Conservation (phyloP, 2,888 invertebrate genomes). For the Mythimna ferrago region DNA sequence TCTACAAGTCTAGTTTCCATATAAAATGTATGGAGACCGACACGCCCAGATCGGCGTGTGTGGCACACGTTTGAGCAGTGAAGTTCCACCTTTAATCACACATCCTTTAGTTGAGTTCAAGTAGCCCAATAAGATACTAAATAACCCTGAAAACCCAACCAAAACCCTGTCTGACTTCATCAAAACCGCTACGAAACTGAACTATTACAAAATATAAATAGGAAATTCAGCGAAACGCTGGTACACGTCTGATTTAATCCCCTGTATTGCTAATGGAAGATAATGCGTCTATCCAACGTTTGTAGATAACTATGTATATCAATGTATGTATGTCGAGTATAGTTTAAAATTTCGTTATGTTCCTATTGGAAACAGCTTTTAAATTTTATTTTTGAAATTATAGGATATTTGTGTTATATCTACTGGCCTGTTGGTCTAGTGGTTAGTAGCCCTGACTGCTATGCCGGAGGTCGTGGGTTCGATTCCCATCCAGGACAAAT, state of each 20-base stretch:
- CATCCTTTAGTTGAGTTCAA: too few species aligned
- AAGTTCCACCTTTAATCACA: too few species aligned
- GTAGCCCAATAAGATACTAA: background rate
- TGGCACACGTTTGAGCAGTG: too few species aligned
- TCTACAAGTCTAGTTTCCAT: too few species aligned
- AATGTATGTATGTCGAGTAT: constrained; percentile 8
- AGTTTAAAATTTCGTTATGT: constrained; percentile 6
- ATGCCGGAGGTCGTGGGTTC: too few species aligned
- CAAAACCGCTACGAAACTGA: constrained; percentile 8
- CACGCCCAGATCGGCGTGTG: too few species aligned
- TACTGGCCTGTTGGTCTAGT: too few species aligned
- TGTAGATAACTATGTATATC: constrained; percentile 16
- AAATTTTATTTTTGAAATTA: constrained; percentile 1
- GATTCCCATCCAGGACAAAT: too few species aligned
- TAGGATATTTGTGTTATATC: too few species aligned
- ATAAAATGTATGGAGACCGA: too few species aligned
- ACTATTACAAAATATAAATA: constrained; percentile 53
- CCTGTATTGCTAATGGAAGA: constrained; percentile 69
- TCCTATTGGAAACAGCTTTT: background rate
- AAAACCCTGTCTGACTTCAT: constrained; percentile 29
- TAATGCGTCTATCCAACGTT: constrained; percentile 32
- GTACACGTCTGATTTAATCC: constrained; percentile 81
- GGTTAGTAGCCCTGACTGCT: too few species aligned
- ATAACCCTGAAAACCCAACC: background rate
- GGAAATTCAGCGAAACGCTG: constrained; percentile 45